These are phyloP conservation scores for Dynastes hyllus DNA, from an alignment of 2,888 invertebrate genomes.

Conservation along the genomic window DNA sequence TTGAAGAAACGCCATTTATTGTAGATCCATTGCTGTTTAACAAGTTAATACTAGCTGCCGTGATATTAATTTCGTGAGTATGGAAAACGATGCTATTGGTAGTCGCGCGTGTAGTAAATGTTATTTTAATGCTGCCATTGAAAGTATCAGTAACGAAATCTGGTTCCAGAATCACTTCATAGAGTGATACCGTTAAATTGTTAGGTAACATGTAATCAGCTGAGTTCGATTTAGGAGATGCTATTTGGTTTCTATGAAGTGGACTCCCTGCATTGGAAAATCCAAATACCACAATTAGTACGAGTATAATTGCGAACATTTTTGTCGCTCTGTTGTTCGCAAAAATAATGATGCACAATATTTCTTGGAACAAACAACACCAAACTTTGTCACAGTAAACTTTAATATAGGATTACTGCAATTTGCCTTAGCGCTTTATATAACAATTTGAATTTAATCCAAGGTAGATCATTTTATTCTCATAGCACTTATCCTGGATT, in stretches of 20 bases:
- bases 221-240: conserved; percentile 4
- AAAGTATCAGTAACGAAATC: conserved; percentile 48
- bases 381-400: too few species aligned
- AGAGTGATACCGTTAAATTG: conserved; percentile 23
- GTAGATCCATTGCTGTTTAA: neutral
- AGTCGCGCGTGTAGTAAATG: neutral
- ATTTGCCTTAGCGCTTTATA: neutral
- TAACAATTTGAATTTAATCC: too few species aligned
- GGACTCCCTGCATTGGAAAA: conserved; percentile 2
- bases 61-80: conserved; percentile 34
- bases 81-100: conserved; percentile 39
- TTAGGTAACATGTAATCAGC: conserved; percentile 38
- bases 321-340: neutral
- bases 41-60: conserved; percentile 26
- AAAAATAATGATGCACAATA: neutral
- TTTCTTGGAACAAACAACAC: too few species aligned
- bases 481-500: too few species aligned
- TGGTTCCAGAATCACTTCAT: conserved; percentile 43
- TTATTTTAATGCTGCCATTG: conserved; percentile 44
- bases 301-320: neutral
- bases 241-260: conserved; percentile 27
- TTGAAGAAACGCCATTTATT: conserved; percentile 8
- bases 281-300: neutral
- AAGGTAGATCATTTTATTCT: too few species aligned
- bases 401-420: too few species aligned